A percentile compares a stretch with the other conserved stretches of the same genome.
Conservation (phyloP, 1,140 invertebrate species). For the Aplysia californica region DNA sequence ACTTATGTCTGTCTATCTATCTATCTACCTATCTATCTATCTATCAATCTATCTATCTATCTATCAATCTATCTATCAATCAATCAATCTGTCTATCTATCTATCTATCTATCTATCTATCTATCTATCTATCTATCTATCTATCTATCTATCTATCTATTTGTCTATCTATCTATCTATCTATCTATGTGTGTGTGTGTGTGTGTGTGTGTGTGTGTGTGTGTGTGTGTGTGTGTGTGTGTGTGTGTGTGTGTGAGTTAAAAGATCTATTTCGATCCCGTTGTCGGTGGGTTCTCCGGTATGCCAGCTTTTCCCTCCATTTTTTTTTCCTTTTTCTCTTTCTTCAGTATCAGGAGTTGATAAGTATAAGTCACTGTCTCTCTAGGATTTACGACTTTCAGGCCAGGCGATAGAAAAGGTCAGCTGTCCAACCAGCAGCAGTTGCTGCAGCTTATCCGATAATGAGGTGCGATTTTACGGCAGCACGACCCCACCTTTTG, state of each 20-base stretch:
- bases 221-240: background rate
- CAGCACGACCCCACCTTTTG: too few species aligned
- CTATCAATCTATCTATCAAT: background rate
- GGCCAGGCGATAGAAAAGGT: too few species aligned
- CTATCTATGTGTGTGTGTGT: background rate
- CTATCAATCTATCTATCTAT: background rate
- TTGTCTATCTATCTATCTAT: background rate
- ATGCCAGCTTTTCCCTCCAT: background rate
- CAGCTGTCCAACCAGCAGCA: too few species aligned
- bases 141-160: background rate
- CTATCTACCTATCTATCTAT: background rate
- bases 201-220: background rate
- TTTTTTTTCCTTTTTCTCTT: background rate
- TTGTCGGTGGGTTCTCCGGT: background rate
- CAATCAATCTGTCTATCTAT: background rate
- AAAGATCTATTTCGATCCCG: too few species aligned
- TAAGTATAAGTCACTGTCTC: too few species aligned
- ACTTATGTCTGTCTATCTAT: too few species aligned
- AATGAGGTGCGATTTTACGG: too few species aligned
- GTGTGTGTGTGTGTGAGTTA: background rate
- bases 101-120: background rate
- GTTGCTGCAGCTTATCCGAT: too few species aligned
- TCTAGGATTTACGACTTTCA: too few species aligned
- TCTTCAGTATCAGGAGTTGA: too few species aligned
- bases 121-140: background rate